Conservation (phyloP, 2,797 vertebrate genomes). For the Myotis planiceps region DNA sequence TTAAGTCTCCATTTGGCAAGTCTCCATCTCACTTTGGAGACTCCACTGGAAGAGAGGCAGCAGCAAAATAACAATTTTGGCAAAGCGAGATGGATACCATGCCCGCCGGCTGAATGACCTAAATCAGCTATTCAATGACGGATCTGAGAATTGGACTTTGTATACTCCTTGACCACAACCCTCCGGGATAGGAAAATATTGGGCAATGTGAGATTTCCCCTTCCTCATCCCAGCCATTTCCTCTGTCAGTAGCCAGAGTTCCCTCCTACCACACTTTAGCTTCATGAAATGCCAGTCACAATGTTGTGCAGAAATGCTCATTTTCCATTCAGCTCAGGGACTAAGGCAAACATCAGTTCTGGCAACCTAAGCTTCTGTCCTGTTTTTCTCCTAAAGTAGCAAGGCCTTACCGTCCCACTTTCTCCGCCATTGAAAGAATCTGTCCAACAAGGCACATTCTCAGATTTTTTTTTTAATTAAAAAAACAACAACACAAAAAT, state of each 20-base stretch:
- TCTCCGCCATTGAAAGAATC: slow-evolving; percentile 1
- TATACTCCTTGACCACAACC: too few relatives aligned
- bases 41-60: not conserved
- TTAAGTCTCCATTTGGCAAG: not conserved
- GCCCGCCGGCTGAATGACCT: not conserved
- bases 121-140: not conserved
- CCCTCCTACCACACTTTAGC: not conserved
- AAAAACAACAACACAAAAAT: not conserved
- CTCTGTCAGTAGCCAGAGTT: not conserved
- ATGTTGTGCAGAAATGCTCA: too few relatives aligned
- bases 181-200: not conserved
- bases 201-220: too few relatives aligned
- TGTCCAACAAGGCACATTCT: not conserved
- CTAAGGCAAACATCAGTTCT: not conserved
- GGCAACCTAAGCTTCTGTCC: not conserved
- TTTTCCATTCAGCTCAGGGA: not conserved
- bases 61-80: not conserved
- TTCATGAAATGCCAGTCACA: too few relatives aligned
- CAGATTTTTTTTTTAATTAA: not conserved
- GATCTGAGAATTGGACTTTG: not conserved
- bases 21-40: not conserved
- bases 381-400: not conserved
- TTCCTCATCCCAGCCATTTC: not conserved
- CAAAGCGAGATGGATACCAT: not conserved
- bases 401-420: not conserved